phyloP scores from a whole-genome alignment of 2,797 vertebrate species.

The Mustela erminea region DNA sequence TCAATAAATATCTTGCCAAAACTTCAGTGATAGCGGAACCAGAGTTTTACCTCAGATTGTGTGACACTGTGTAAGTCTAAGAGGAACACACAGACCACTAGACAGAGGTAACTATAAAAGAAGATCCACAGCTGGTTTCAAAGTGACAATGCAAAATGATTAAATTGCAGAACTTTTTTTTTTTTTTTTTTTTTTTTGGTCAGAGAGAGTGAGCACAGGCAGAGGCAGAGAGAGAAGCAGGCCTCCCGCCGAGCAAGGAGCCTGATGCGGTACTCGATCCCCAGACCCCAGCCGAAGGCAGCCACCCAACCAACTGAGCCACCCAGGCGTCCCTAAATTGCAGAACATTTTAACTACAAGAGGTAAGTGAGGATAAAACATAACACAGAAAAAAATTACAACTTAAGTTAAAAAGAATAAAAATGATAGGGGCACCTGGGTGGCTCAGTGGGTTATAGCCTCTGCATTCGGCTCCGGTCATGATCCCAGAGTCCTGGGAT shows the following conservation, averaged over 20 bases:
- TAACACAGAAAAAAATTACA: neutral
- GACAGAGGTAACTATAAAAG: neutral
- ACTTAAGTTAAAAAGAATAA: neutral
- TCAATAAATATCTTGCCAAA: neutral
- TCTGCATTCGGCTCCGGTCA: too few relatives aligned
- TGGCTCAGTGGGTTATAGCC: too few relatives aligned
- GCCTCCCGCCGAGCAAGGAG: too few relatives aligned
- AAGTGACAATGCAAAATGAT: neutral
- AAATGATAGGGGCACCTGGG: neutral
- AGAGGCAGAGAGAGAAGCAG: too few relatives aligned
- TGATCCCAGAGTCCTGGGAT: too few relatives aligned
- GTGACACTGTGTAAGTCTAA: neutral
- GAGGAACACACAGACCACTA: neutral
- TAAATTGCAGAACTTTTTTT: neutral
- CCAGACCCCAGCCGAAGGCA: too few relatives aligned
- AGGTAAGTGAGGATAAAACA: neutral
- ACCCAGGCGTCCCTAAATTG: too few relatives aligned
- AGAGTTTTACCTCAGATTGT: neutral
- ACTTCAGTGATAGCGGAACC: neutral
- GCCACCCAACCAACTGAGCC: too few relatives aligned
- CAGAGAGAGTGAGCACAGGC: too few relatives aligned
- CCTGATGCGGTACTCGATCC: too few relatives aligned
- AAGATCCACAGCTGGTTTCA: neutral
- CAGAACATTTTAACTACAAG: neutral
- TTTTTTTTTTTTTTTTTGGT: too few relatives aligned